Percentiles rank a stretch among this genome's conserved stretches.
Evolutionary conservation across 1,140 invertebrate genomes (phyloP).

Genomic region (Helicoverpa armigera): DNA sequence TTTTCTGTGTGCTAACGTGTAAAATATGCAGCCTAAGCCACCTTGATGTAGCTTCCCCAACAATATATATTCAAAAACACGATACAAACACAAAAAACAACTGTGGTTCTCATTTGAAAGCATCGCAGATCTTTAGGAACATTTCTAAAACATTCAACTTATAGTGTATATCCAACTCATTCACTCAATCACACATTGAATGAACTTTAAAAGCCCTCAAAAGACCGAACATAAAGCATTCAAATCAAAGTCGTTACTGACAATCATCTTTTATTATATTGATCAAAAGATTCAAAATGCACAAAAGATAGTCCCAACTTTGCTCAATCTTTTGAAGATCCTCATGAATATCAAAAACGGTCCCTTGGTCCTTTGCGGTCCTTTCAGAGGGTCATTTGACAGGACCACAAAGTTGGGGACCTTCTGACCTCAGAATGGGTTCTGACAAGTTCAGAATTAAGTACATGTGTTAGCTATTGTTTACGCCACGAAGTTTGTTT

Average conservation of each 20-base stretch:
- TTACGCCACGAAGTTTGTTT: not conserved
- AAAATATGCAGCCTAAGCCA: not conserved
- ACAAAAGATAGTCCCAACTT: not conserved
- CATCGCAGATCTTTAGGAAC: not conserved
- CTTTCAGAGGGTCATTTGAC: not conserved
- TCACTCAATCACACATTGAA: no score
- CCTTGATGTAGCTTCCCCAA: no score
- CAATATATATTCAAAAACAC: not conserved
- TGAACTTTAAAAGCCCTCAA: no score
- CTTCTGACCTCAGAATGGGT: not conserved
- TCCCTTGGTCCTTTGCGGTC: not conserved
- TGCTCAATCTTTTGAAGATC: not conserved
- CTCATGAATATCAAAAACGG: slow-evolving; percentile 1
- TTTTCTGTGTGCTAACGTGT: no score
- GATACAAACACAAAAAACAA: not conserved
- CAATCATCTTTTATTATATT: not conserved
- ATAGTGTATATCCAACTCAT: no score
- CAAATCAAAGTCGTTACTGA: no score
- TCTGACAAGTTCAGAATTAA: slow-evolving; percentile 2
- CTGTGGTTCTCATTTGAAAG: not conserved
- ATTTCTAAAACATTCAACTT: no score
- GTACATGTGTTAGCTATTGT: not conserved
- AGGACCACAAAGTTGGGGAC: not conserved
- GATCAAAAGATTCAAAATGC: not conserved
- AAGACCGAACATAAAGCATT: no score